These are phyloP conservation scores for Galeruca laticollis DNA, from an alignment of 2,888 invertebrate genomes.

Conservation along the genomic window DNA sequence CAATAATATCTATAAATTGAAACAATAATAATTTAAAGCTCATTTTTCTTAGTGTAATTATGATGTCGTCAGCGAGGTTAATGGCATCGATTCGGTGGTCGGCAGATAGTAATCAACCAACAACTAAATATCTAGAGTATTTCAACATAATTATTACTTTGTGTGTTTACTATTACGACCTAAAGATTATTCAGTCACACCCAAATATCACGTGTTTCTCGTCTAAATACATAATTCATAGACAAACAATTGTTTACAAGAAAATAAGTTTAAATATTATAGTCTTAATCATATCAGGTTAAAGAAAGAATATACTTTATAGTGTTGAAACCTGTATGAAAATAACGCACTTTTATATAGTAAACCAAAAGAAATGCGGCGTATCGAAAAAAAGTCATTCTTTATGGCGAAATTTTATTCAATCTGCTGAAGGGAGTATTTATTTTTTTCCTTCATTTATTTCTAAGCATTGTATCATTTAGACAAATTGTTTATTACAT, in stretches of 20 bases:
- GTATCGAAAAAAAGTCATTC: too few species aligned
- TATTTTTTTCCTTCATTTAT: too few species aligned
- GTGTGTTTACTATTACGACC: constrained; percentile 27
- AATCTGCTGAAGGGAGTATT: too few species aligned
- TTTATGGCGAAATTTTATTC: too few species aligned
- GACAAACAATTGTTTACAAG: background rate
- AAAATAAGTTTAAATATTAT: too few species aligned
- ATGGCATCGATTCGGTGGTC: constrained; percentile 52
- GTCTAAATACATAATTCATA: background rate
- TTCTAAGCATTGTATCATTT: too few species aligned
- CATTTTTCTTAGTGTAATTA: constrained; percentile 29
- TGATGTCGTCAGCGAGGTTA: constrained; percentile 51
- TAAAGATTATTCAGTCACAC: constrained; percentile 1
- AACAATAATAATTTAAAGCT: background rate
- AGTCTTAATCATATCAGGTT: too few species aligned
- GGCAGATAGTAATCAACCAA: constrained; percentile 43
- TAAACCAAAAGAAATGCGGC: too few species aligned
- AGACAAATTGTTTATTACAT: too few species aligned
- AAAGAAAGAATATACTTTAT: too few species aligned
- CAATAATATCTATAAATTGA: background rate
- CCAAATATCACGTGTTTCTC: constrained; percentile 17
- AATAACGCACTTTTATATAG: too few species aligned
- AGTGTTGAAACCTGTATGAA: too few species aligned
- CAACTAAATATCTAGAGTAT: constrained; percentile 24
- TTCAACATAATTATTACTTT: constrained; percentile 41